phyloP scores from a whole-genome alignment of 2,113 vertebrate species.

The Turdus rufiventris region DNA sequence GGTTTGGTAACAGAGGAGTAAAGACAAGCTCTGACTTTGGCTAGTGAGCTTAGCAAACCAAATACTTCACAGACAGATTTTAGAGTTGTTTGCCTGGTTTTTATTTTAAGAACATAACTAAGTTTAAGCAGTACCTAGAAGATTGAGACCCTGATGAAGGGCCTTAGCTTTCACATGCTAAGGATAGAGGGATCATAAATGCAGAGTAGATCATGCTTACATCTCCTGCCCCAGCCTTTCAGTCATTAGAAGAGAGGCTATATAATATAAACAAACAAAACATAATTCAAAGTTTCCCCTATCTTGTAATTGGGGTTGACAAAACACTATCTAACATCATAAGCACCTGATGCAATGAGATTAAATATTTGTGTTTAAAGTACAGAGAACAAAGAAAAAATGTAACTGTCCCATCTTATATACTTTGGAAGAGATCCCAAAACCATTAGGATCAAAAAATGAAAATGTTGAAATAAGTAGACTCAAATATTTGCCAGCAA shows the following conservation, averaged over 20 bases:
- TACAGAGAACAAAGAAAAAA: not conserved
- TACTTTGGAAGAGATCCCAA: not conserved
- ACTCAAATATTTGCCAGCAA: not conserved
- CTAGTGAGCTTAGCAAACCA: not conserved
- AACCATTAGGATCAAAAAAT: not conserved
- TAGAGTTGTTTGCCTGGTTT: not conserved
- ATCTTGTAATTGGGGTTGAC: not conserved
- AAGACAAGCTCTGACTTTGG: not conserved
- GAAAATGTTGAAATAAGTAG: not conserved
- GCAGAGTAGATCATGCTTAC: not conserved
- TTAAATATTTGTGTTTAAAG: not conserved
- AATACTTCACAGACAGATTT: not conserved
- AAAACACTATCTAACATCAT: not conserved
- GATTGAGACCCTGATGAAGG: not conserved
- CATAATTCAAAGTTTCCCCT: not conserved
- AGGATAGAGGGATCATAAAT: not conserved
- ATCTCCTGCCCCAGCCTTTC: not conserved
- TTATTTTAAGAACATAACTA: not conserved
- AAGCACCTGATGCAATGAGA: not conserved
- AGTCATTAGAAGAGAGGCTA: not conserved
- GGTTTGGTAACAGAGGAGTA: not conserved
- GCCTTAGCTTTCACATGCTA: not conserved
- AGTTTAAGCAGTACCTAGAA: not conserved
- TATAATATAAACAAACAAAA: rapidly evolving
- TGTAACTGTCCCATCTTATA: not conserved